These are phyloP conservation scores for Orestias chungarensis DNA, from an alignment of 2,797 vertebrate species.

Conservation along the genomic window DNA sequence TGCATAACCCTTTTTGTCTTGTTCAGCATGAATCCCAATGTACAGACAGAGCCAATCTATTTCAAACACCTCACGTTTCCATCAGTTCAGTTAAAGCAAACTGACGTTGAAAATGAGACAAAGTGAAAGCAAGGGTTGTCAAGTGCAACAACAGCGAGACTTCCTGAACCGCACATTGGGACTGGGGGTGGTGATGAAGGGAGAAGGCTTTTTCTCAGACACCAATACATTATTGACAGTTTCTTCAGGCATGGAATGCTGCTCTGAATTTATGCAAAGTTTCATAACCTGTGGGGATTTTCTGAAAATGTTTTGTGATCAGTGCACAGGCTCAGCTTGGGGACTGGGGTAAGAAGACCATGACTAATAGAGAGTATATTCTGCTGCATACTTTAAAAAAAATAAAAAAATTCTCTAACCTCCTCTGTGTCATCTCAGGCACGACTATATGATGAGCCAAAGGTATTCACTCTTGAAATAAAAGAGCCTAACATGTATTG, in stretches of 20 bases:
- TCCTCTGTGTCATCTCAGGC: constrained; percentile 16
- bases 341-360: constrained; percentile 24
- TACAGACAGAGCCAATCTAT: constrained; percentile 33
- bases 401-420: constrained; percentile 19
- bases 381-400: constrained; percentile 32
- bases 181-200: not conserved
- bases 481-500: not conserved
- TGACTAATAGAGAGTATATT: constrained; percentile 41
- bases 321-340: constrained; percentile 11
- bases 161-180: constrained; percentile 31
- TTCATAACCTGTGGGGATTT: constrained; percentile 39
- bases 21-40: constrained; percentile 20
- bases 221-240: constrained; percentile 65
- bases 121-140: constrained; percentile 25
- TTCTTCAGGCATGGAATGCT: constrained; percentile 35
- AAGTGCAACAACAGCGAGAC: constrained; percentile 42
- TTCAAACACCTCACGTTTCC: constrained; percentile 28
- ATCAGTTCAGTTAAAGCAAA: constrained; percentile 52
- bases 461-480: constrained; percentile 10
- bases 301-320: constrained; percentile 45
- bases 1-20: constrained; percentile 28
- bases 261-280: constrained; percentile 56
- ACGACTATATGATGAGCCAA: constrained; percentile 17
- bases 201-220: constrained; percentile 39
- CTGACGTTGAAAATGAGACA: constrained; percentile 43